Evolutionary conservation across 2,888 invertebrate species (phyloP).

Genomic region (Caenorhabditis macrosperma): DNA sequence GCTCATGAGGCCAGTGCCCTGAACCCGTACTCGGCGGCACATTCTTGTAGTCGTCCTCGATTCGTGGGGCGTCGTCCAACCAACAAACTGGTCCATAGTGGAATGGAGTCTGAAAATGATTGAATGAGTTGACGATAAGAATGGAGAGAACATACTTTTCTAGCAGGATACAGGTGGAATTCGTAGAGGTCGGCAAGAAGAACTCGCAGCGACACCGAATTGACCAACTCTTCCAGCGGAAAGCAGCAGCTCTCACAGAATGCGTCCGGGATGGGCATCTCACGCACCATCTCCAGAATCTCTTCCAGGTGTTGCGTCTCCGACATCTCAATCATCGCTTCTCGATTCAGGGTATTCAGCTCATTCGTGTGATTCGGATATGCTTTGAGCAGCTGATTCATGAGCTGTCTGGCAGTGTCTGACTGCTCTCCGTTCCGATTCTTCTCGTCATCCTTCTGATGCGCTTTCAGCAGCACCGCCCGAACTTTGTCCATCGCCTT

Average conservation of each 20-base stretch:
- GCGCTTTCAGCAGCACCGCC: constrained; percentile 22
- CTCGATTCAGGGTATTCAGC: constrained; percentile 49
- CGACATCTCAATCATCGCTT: constrained; percentile 20
- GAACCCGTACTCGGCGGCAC: constrained; percentile 55
- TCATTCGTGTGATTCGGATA: constrained; percentile 51
- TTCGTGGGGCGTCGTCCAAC: constrained; percentile 56
- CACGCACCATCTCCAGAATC: constrained; percentile 38
- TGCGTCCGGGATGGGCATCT: constrained; percentile 57
- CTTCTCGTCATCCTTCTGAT: constrained; percentile 30
- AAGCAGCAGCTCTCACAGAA: constrained; percentile 63
- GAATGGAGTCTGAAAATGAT: constrained; percentile 53
- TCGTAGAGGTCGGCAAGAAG: constrained; percentile 68
- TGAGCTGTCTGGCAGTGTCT: constrained; percentile 16
- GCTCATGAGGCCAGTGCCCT: constrained; percentile 17
- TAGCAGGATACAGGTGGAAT: constrained; percentile 65
- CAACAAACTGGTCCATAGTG: constrained; percentile 73
- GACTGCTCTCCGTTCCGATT: constrained; percentile 22
- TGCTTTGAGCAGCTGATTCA: constrained; percentile 36
- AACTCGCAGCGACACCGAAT: constrained; percentile 61
- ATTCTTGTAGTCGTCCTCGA: constrained; percentile 67
- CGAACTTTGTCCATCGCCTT: constrained; percentile 38
- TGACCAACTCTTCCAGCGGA: constrained; percentile 63
- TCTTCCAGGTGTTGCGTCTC: constrained; percentile 33
- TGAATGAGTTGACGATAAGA: neutral
- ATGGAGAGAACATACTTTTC: constrained; percentile 32